A percentile compares a stretch with the other conserved stretches of the same genome.
These are phyloP conservation scores for Chrysotoxum bicinctum DNA, from an alignment of 2,888 invertebrate genomes.

Conservation along the genomic window DNA sequence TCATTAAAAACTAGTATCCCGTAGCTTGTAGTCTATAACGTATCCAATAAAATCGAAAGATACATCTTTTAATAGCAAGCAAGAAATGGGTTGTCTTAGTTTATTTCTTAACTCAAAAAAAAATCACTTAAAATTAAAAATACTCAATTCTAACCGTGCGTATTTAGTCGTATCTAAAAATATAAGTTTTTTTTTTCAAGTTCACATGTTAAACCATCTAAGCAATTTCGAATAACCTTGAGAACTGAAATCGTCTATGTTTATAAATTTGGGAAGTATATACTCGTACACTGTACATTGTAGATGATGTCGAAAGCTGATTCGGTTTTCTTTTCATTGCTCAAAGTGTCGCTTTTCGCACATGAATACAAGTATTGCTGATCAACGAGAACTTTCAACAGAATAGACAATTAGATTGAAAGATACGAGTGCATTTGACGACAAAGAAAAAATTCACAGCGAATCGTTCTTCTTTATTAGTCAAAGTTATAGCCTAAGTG, in stretches of 20 bases:
- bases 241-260: background rate
- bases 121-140: background rate
- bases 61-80: background rate
- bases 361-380: slow-evolving; percentile 30
- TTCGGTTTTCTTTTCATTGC: slow-evolving; percentile 26
- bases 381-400: slow-evolving; percentile 40
- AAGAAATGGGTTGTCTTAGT: background rate
- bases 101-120: background rate
- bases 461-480: background rate
- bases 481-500: background rate
- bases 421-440: slow-evolving; percentile 22
- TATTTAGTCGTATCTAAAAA: slow-evolving; percentile 31
- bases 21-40: background rate
- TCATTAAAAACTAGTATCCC: background rate
- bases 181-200: slow-evolving; percentile 45
- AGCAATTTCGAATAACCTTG: slow-evolving; percentile 32
- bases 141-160: slow-evolving; percentile 12
- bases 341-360: slow-evolving; percentile 30
- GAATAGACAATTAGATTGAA: slow-evolving; percentile 43
- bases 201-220: slow-evolving; percentile 33
- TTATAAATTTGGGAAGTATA: background rate
- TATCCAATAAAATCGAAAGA: background rate
- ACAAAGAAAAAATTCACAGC: background rate
- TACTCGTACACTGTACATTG: background rate
- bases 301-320: background rate